A percentile compares a stretch with the other conserved stretches of the same genome.
phyloP scores from a whole-genome alignment of 2,888 invertebrate species.

The Dexiosoma caninum region DNA sequence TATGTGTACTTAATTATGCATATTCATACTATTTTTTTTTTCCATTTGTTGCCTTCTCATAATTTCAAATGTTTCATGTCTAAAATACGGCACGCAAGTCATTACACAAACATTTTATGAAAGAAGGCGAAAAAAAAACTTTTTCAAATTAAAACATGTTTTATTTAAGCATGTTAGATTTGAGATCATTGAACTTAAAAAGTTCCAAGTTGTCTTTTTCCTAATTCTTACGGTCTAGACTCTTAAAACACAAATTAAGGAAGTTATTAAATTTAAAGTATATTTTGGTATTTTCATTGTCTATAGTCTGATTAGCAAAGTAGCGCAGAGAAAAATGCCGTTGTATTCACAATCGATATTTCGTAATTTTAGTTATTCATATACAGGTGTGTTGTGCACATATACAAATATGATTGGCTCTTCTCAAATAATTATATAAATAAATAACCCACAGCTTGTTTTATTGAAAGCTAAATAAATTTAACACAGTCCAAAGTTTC shows the following conservation, averaged over 20 bases:
- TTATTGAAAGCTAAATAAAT: no score
- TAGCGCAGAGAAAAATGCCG: no score
- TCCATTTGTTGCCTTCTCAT: slow-evolving; percentile 5
- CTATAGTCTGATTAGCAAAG: no score
- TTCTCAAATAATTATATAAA: no score
- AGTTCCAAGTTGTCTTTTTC: not conserved
- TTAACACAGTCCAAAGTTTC: no score
- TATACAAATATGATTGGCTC: no score
- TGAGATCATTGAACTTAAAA: slow-evolving; percentile 49
- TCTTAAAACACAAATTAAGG: no score
- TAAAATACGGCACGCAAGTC: slow-evolving; percentile 2
- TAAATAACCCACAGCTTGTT: no score
- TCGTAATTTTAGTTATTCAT: no score
- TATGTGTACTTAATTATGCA: slow-evolving; percentile 57
- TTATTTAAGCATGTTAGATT: slow-evolving; percentile 35
- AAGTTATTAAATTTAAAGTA: not conserved
- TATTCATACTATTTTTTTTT: not conserved
- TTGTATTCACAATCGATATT: no score
- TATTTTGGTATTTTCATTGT: not conserved
- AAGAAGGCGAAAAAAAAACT: not conserved
- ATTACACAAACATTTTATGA: not conserved
- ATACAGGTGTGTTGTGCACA: no score
- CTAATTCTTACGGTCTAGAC: slow-evolving; percentile 29
- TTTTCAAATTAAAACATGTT: slow-evolving; percentile 25
- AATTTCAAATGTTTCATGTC: slow-evolving; percentile 19